phyloP scores from a whole-genome alignment of 2,113 vertebrate genomes.

The Oryzias melastigma region DNA sequence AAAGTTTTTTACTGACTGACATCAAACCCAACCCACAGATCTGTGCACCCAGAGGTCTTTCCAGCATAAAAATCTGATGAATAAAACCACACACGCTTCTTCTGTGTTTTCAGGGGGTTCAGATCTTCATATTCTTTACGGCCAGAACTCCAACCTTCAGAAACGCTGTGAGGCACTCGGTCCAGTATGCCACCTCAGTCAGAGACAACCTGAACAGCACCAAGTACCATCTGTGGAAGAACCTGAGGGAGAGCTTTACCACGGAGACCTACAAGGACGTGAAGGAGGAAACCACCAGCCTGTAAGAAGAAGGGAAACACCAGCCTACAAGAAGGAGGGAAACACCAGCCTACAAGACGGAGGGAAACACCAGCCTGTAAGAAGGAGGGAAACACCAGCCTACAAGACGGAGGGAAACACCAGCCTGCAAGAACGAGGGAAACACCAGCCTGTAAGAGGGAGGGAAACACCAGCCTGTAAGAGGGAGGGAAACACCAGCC shows the following conservation, averaged over 20 bases:
- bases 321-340: background rate
- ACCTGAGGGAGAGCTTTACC: accelerated
- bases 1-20: no score
- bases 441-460: no score
- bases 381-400: no score
- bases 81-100: background rate
- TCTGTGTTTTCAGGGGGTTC: slow-evolving; percentile 49
- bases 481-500: no score
- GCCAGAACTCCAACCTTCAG: slow-evolving; percentile 32
- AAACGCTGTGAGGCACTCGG: accelerated
- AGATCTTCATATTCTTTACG: slow-evolving; percentile 65
- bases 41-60: background rate
- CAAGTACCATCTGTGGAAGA: slow-evolving; percentile 1
- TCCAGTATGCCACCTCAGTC: background rate
- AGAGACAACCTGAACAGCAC: background rate
- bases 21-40: background rate
- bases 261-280: background rate
- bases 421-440: no score
- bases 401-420: no score
- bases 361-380: no score
- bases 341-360: background rate
- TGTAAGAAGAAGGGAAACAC: background rate
- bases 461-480: no score
- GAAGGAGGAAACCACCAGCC: background rate
- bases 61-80: background rate